Conservation (phyloP, 2,888 invertebrate species). For the Cremastinae sp. region DNA sequence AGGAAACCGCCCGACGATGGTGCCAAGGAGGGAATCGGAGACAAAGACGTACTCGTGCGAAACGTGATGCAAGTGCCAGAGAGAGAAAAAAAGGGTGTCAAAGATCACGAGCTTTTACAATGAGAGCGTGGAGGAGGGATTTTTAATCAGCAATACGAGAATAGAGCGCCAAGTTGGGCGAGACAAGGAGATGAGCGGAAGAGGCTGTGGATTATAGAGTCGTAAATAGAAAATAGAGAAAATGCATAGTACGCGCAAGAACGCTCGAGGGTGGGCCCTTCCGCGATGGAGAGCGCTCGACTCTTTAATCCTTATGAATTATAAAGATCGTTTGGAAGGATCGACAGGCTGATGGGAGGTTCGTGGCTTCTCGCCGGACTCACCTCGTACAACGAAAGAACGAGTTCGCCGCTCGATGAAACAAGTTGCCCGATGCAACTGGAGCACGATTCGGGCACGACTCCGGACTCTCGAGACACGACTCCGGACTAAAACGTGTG, state of each 20-base stretch:
- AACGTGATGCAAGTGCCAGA: too few relatives aligned
- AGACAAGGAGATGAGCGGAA: too few relatives aligned
- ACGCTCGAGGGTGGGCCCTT: slow-evolving; percentile 55
- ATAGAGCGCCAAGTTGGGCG: too few relatives aligned
- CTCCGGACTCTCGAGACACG: slow-evolving; percentile 53
- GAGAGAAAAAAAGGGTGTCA: too few relatives aligned
- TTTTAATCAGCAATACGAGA: too few relatives aligned
- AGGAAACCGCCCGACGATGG: too few relatives aligned
- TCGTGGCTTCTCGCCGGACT: background rate
- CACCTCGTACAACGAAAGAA: slow-evolving; percentile 25
- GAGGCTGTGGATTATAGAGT: too few relatives aligned
- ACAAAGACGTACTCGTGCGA: too few relatives aligned
- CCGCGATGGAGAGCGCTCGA: slow-evolving; percentile 46
- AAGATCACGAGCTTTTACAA: too few relatives aligned
- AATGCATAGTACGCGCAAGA: slow-evolving; percentile 49
- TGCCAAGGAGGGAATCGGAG: too few relatives aligned
- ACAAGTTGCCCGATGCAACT: background rate
- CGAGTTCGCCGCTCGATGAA: slow-evolving; percentile 33
- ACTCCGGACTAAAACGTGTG: slow-evolving; percentile 66
- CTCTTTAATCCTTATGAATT: too few relatives aligned
- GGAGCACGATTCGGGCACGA: slow-evolving; percentile 20
- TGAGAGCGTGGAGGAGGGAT: too few relatives aligned
- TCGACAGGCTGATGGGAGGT: background rate
- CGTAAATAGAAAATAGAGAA: background rate
- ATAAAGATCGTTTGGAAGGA: slow-evolving; percentile 49